Conservation (phyloP, 2,797 vertebrate genomes). For the Menidia menidia region DNA sequence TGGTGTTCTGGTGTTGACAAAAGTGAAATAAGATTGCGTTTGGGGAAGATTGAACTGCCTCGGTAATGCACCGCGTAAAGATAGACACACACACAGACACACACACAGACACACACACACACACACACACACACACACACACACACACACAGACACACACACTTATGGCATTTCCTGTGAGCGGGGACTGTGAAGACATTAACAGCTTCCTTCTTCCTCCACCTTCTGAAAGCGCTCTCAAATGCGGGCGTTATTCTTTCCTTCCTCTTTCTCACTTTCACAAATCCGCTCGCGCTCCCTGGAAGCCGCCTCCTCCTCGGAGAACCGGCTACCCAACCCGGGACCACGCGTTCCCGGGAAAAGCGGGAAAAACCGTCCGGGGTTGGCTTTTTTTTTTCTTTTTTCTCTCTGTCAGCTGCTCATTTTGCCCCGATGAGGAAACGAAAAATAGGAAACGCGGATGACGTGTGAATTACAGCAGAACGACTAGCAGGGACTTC, state of each 20-base stretch:
- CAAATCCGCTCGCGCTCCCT: slow-evolving; percentile 8
- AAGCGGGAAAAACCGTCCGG: no score
- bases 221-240: slow-evolving; percentile 32
- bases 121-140: not conserved
- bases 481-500: slow-evolving; percentile 1
- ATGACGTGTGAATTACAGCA: not conserved
- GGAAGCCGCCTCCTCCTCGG: not conserved
- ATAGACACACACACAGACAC: not conserved
- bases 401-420: not conserved
- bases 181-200: slow-evolving; percentile 27
- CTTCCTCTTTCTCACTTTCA: slow-evolving; percentile 21
- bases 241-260: slow-evolving; percentile 8
- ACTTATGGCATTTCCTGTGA: slow-evolving; percentile 35
- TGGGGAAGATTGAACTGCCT: not conserved
- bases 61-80: not conserved
- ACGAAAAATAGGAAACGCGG: not conserved
- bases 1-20: no score
- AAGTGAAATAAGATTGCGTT: no score
- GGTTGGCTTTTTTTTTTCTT: no score
- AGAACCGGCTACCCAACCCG: no score
- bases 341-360: no score
- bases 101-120: not conserved
- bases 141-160: not conserved
- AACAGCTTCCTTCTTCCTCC: slow-evolving; percentile 53
- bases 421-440: not conserved